Percentiles rank a stretch among this genome's conserved stretches.
Conservation (phyloP, 2,113 vertebrate species). For the Pomatostomus ruficeps region DNA sequence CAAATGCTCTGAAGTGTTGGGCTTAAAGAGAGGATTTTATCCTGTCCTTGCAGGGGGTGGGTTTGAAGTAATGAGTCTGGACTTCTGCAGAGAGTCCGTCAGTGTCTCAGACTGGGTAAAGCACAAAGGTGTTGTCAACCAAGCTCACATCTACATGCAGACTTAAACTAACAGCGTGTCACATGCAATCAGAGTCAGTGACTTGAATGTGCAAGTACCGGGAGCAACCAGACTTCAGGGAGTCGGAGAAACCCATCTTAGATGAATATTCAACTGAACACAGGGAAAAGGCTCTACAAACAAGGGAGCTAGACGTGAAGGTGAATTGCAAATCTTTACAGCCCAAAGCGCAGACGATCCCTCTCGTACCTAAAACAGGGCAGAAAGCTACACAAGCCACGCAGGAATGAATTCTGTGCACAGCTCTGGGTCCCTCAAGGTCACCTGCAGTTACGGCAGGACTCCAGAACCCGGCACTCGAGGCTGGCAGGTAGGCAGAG, state of each 20-base stretch:
- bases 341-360: not conserved
- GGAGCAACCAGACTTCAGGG: not conserved
- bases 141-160: not conserved
- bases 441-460: not conserved
- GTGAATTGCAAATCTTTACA: not conserved
- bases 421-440: not conserved
- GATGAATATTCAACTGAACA: not conserved
- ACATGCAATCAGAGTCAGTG: not conserved
- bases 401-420: not conserved
- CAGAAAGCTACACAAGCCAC: not conserved
- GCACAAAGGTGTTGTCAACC: conserved; percentile 7
- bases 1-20: not conserved
- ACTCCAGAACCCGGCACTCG: not conserved
- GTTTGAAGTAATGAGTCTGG: not conserved
- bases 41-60: not conserved
- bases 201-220: not conserved
- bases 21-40: not conserved
- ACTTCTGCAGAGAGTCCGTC: not conserved
- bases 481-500: not conserved
- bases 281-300: not conserved
- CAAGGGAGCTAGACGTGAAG: not conserved
- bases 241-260: not conserved
- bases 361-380: not conserved
- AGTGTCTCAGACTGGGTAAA: not conserved
- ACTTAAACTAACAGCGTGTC: not conserved